phyloP scores from a whole-genome alignment of 1,140 invertebrate species.

The Nymphalis io region DNA sequence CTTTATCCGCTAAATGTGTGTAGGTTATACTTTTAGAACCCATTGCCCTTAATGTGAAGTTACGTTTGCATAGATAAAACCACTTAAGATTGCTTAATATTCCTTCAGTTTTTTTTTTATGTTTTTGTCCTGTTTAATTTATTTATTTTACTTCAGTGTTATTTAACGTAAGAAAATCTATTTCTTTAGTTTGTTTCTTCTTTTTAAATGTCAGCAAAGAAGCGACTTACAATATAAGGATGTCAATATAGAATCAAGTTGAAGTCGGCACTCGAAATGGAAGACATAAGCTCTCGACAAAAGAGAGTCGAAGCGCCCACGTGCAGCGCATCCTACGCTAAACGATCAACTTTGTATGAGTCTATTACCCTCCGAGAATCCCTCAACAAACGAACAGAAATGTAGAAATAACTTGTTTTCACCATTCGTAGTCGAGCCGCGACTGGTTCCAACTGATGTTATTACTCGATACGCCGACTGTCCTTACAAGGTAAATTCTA shows the following conservation, averaged over 20 bases:
- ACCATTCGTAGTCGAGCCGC: slow-evolving; percentile 4
- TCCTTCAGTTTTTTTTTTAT: neutral
- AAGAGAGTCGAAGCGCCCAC: slow-evolving; percentile 14
- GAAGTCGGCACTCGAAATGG: slow-evolving; percentile 3
- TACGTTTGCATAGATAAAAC: slow-evolving; percentile 26
- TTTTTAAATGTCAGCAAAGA: neutral
- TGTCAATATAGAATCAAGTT: slow-evolving; percentile 3
- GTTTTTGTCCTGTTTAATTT: neutral
- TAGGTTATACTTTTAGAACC: slow-evolving; percentile 24
- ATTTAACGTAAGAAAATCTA: neutral
- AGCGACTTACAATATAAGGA: slow-evolving; percentile 1
- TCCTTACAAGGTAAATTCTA: slow-evolving; percentile 21
- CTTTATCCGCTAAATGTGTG: slow-evolving; percentile 37
- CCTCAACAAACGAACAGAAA: slow-evolving; percentile 7
- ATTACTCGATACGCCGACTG: slow-evolving; percentile 10
- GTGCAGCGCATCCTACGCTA: slow-evolving; percentile 9
- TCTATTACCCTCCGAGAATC: slow-evolving; percentile 10
- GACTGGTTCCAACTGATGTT: slow-evolving; percentile 11
- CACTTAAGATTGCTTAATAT: slow-evolving; percentile 8
- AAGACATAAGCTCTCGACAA: slow-evolving; percentile 7
- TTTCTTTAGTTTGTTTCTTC: neutral
- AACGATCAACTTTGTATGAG: slow-evolving; percentile 10
- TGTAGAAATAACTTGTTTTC: slow-evolving; percentile 15
- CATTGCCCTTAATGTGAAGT: slow-evolving; percentile 27
- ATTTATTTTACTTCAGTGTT: neutral